Base-by-base conservation (phyloP, 37 sponge, comb jelly and placozoan species). In the Geodia barretti region DNA sequence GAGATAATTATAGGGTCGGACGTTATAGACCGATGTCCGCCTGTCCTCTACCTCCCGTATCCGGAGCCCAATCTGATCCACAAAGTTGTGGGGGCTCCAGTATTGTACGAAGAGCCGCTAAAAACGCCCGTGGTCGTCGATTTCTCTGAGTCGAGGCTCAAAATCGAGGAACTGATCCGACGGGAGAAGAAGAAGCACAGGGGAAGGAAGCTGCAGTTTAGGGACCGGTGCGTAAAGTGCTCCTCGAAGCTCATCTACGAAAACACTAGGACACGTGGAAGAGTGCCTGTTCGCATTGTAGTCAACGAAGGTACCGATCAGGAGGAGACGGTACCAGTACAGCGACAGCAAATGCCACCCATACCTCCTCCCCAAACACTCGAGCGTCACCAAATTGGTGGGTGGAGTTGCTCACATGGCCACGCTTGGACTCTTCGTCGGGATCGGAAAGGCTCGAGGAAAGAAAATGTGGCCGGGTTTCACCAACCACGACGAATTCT, bases 291-390 rank as follows among this genome's bases (percentile, higher is more conserved):
- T 8, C 47, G 28, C 21, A 73, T 73, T 42, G 2, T 9, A 14
- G 41, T 39, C n/a, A 17, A 8, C 2, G 3, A 7, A 39, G 26
- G 36, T 24, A 73, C 21, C 28, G 47, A n/a, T 3, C 1, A 3
- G 3, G 47, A 73, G 9, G n/a, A 42, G 28, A 14, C 14, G 7
- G 14, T 47, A 47, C 54, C 54, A n/a, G 4, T 83, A 75, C 39
- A 60, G 42, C 32, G 69, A 74, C 1, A 64, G 75, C 14, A 73
- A n/a, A 36, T 86, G 86, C 26, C 86, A 86, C 62, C 77, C 76
- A n/a, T 25, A 39, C 0, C 33, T 86, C 25, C 61, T 73, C 24
- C 80, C 80, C 21, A 78, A 73, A 54, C 62, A 74, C 63, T 74
- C 74, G 1, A 62, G 0, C 9, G 14, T 76, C 2, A 30, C 25